A percentile compares a stretch with the other conserved stretches of the same genome.
phyloP scores from a whole-genome alignment of 1,140 invertebrate genomes.

The Aporrectodea caliginosa region DNA sequence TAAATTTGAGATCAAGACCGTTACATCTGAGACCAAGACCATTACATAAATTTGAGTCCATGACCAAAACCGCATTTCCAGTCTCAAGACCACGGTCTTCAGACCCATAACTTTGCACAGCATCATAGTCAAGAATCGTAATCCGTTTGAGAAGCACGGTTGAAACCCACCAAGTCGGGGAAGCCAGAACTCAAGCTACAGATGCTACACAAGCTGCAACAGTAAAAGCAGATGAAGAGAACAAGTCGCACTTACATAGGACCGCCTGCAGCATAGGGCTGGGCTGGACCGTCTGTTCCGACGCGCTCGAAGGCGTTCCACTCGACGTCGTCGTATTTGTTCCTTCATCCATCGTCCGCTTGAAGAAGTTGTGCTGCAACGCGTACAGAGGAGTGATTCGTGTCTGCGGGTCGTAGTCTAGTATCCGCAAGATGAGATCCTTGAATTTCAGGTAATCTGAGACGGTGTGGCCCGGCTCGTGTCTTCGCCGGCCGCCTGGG shows the following conservation, averaged over 20 bases:
- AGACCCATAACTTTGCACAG: too few species aligned
- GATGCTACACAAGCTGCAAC: not conserved
- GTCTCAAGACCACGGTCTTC: too few species aligned
- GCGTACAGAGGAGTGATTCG: slow-evolving; percentile 85
- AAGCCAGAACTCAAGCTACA: too few species aligned
- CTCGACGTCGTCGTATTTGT: not conserved
- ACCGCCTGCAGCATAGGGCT: not conserved
- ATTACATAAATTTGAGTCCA: too few species aligned
- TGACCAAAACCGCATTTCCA: too few species aligned
- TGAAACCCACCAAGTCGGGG: too few species aligned
- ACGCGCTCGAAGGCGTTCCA: not conserved
- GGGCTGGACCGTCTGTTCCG: not conserved
- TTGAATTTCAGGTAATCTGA: slow-evolving; percentile 99
- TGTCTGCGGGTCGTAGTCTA: slow-evolving; percentile 90
- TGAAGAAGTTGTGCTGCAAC: slow-evolving; percentile 86
- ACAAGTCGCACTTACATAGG: not conserved
- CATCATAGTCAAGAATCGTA: too few species aligned
- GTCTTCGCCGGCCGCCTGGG: slow-evolving; percentile 77
- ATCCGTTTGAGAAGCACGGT: too few species aligned
- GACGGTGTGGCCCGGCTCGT: slow-evolving; percentile 90
- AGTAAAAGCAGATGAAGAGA: not conserved
- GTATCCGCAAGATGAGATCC: slow-evolving; percentile 89
- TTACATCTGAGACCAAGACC: too few species aligned
- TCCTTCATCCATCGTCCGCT: slow-evolving; percentile 81
- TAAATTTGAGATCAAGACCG: too few species aligned